Evolutionary conservation across 2,888 invertebrate genomes (phyloP).

Genomic region (Habrosyne pyritoides): DNA sequence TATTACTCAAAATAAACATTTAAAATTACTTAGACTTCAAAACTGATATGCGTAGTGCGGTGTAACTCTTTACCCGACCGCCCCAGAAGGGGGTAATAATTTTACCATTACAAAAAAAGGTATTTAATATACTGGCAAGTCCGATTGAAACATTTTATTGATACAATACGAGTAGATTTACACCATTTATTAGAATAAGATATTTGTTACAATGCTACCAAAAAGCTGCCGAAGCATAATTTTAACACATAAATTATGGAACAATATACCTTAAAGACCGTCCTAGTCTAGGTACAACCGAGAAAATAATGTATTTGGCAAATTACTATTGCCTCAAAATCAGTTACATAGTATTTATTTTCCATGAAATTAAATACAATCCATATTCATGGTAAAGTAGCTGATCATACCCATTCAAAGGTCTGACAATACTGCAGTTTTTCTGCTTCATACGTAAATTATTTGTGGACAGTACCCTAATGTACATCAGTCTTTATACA

Average conservation of each 20-base stretch:
- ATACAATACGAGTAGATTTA: not conserved
- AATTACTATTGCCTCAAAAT: too few species aligned
- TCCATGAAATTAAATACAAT: not conserved
- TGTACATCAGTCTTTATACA: not conserved
- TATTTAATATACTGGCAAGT: constrained; percentile 30
- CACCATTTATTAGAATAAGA: constrained; percentile 5
- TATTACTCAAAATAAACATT: constrained; percentile 57
- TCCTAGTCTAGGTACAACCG: not conserved
- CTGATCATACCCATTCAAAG: not conserved
- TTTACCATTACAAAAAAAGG: constrained; percentile 1
- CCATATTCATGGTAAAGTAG: not conserved
- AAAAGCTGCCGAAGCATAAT: not conserved
- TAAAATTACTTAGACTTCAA: constrained; percentile 49
- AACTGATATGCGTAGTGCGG: constrained; percentile 69
- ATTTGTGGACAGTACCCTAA: not conserved
- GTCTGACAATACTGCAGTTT: not conserved
- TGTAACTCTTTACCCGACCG: constrained; percentile 39
- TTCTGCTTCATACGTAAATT: not conserved
- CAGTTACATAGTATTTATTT: too few species aligned
- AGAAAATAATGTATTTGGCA: too few species aligned
- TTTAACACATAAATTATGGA: not conserved
- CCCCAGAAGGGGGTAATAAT: not conserved
- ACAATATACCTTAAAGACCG: not conserved
- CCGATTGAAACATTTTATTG: constrained; percentile 40
- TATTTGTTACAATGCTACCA: constrained; percentile 2